Evolutionary conservation across 2,888 invertebrate species (phyloP).

Genomic region (Acrocera orbiculus): DNA sequence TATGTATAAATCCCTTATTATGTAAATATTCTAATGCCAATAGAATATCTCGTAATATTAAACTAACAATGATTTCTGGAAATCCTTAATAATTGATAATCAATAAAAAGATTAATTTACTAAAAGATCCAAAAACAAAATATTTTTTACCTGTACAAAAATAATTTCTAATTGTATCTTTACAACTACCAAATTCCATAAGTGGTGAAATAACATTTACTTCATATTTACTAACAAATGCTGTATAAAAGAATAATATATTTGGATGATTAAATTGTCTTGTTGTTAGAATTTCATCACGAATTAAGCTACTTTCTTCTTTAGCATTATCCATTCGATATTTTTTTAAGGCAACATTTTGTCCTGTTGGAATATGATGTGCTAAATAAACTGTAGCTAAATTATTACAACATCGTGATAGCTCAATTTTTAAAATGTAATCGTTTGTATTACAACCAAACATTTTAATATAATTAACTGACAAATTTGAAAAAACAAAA

Average conservation of each 20-base stretch:
- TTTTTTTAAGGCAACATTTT: constrained; percentile 55
- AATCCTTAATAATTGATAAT: constrained; percentile 36
- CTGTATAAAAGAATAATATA: constrained; percentile 53
- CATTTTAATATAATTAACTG: too few species aligned
- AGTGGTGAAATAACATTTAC: constrained; percentile 65
- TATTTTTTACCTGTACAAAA: constrained; percentile 34
- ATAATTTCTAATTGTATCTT: constrained; percentile 57
- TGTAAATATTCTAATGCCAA: constrained; percentile 72
- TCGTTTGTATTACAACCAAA: constrained; percentile 41
- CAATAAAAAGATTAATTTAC: neutral
- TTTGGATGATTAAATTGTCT: constrained; percentile 64
- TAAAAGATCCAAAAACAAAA: neutral
- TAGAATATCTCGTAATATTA: constrained; percentile 61
- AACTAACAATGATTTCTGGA: constrained; percentile 62
- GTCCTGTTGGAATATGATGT: constrained; percentile 43
- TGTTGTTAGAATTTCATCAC: constrained; percentile 63
- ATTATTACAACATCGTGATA: constrained; percentile 52
- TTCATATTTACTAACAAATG: constrained; percentile 61
- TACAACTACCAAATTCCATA: constrained; percentile 71
- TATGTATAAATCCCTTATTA: constrained; percentile 66
- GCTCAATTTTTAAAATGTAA: constrained; percentile 48
- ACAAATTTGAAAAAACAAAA: too few species aligned
- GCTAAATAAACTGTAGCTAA: constrained; percentile 53
- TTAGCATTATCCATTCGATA: constrained; percentile 56
- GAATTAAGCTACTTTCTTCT: constrained; percentile 37